phyloP scores from a whole-genome alignment of 2,797 vertebrate genomes.

The Sebastes steindachneri region DNA sequence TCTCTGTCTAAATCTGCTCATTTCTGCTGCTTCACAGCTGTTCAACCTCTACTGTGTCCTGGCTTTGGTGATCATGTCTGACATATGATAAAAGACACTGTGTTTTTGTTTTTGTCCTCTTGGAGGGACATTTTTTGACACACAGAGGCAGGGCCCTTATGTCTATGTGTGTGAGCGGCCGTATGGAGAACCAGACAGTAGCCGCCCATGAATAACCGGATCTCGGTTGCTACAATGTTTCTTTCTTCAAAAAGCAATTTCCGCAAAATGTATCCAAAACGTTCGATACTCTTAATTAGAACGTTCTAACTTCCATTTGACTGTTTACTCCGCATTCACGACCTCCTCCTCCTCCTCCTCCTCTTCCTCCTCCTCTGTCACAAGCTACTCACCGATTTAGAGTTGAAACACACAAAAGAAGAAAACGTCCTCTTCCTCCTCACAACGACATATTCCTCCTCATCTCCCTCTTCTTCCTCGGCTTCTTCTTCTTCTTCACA shows the following conservation, averaged over 20 bases:
- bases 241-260: conserved; percentile 45
- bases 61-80: too few species aligned
- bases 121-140: conserved; percentile 13
- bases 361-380: not conserved
- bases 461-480: conserved; percentile 37
- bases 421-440: conserved; percentile 31
- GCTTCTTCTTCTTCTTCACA: conserved; percentile 6
- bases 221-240: conserved; percentile 46
- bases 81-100: too few species aligned
- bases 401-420: conserved; percentile 29
- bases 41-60: too few species aligned
- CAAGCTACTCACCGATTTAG: conserved; percentile 62
- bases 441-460: conserved; percentile 57
- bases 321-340: not conserved
- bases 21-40: too few species aligned
- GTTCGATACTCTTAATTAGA: too few species aligned
- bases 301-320: not conserved
- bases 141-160: conserved; percentile 33
- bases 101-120: not conserved
- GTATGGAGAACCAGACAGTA: conserved; percentile 40
- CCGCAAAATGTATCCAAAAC: conserved; percentile 25
- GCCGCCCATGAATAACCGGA: conserved; percentile 64
- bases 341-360: conserved; percentile 16
- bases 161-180: not conserved
- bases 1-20: conserved; percentile 11